Evolutionary conservation across 2,113 vertebrate species (phyloP), one percentile per base, ranked within the genome.

Genomic region (Rhinolophus sinicus): DNA sequence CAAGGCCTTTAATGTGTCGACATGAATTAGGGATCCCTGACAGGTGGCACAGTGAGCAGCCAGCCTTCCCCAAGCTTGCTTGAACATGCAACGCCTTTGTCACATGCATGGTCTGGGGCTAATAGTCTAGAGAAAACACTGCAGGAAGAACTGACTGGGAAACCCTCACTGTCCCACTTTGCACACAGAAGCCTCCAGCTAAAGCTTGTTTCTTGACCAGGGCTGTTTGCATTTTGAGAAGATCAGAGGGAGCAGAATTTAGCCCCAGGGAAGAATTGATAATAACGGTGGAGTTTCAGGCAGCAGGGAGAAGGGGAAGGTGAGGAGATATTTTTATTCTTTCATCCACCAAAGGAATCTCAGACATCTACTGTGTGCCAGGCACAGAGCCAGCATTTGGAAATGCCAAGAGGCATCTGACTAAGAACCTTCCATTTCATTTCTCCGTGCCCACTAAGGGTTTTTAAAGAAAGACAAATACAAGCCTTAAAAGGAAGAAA

Each of bases 371-470:
- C 86, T 83, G 58, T n/a, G 90, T 30, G 70, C 88, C 73, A 70
- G 95, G 95, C 91, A 19, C 40, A 52, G 35, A 96, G 97, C 97
- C 96, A 96, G 77, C 35, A 1, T 67, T 81, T 65, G 80, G 60
- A 97, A 97, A 96, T 97, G 96, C 94, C 95, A 93, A 88, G 96
- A 89, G 3, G 52, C 19, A 5, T 91, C 97, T 95, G 92, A 97
- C 95, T 97, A 92, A 97, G 88, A 96, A 87, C 72, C 88, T 96
- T 91, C 93, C 91, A 86, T 87, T 96, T 90, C 83, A 56, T 76
- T 85, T 94, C 58, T 90, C 82, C 0, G 2, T 56, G 62, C 94
- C 70, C 86, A 70, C 77, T 73, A 76, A 94, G 56, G 80, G 56
- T 95, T 96, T 97, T 97, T 56, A 70, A 87, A 96, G 88, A 93